phyloP scores from a whole-genome alignment of 2,113 vertebrate species.

The Azemiops feae region DNA sequence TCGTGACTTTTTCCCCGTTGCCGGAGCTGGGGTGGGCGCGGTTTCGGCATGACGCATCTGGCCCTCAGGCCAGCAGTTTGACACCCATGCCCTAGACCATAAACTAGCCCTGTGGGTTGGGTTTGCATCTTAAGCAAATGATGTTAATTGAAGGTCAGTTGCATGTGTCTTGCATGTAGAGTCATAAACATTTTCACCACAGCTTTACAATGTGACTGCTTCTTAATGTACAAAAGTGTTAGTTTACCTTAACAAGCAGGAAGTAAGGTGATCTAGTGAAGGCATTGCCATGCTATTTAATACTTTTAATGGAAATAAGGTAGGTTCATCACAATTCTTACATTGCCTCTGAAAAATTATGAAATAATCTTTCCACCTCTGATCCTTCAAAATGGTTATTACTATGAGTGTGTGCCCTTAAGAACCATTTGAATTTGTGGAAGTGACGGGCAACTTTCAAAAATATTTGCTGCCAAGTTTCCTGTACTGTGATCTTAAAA shows the following conservation, averaged over 20 bases:
- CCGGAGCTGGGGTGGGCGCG: no score
- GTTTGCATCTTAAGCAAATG: not conserved
- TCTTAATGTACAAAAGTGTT: not conserved
- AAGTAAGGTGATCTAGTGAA: not conserved
- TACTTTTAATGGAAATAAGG: not conserved
- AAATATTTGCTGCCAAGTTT: slow-evolving; percentile 76
- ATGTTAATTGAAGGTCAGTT: not conserved
- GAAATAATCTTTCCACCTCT: not conserved
- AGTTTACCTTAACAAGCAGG: not conserved
- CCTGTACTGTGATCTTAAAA: slow-evolving; percentile 74
- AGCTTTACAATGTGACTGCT: not conserved
- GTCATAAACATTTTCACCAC: not conserved
- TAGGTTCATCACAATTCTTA: not conserved
- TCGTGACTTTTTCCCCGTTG: no score
- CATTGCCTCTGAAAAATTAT: slow-evolving; percentile 2
- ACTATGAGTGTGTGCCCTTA: slow-evolving; percentile 46
- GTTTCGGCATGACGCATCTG: no score
- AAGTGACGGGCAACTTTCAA: slow-evolving; percentile 72
- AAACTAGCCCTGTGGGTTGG: not conserved
- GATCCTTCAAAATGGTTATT: slow-evolving; percentile 33
- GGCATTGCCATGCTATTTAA: not conserved
- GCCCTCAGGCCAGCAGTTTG: no score
- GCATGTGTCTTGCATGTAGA: not conserved
- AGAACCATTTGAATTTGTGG: slow-evolving; percentile 63
- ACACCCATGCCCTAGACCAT: no score